A percentile compares a stretch with the other conserved stretches of the same genome.
These are phyloP conservation scores for Cynopterus sphinx DNA, from an alignment of 2,797 vertebrate genomes.

Conservation along the genomic window DNA sequence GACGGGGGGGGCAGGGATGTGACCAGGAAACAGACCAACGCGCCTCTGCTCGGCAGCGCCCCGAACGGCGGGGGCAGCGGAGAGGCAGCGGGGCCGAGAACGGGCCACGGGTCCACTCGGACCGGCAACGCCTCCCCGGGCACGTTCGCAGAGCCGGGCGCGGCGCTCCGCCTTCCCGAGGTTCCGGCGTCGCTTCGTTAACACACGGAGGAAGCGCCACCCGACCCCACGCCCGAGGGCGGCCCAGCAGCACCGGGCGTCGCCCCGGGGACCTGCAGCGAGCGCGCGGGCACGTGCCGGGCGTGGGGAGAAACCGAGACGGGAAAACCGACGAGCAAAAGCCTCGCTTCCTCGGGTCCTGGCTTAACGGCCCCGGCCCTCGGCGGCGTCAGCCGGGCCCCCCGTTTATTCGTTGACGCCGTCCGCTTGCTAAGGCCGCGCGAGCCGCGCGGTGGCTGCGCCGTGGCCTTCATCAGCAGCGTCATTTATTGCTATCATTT, in stretches of 20 bases:
- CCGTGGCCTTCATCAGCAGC: neutral
- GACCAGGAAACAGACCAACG: slow-evolving; percentile 75
- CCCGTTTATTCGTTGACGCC: too few relatives aligned
- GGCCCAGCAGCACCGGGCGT: neutral
- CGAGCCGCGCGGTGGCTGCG: too few relatives aligned
- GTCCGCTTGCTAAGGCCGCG: too few relatives aligned
- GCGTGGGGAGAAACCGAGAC: too few relatives aligned
- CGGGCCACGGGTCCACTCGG: neutral
- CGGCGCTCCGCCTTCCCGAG: too few relatives aligned
- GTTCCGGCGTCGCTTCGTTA: too few relatives aligned
- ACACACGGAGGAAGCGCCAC: neutral
- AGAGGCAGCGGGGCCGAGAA: neutral
- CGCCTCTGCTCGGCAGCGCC: neutral
- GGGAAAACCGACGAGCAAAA: neutral
- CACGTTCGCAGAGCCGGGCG: too few relatives aligned
- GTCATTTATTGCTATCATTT: too few relatives aligned
- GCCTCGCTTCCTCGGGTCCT: neutral
- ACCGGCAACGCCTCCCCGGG: too few relatives aligned
- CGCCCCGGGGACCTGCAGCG: too few relatives aligned
- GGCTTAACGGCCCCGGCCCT: neutral
- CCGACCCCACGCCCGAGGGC: neutral
- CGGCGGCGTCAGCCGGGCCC: neutral
- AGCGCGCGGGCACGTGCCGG: too few relatives aligned
- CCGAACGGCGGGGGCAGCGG: neutral
- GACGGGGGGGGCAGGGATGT: neutral